Conservation (phyloP, 2,888 invertebrate species). For the Polyploca ridens region DNA sequence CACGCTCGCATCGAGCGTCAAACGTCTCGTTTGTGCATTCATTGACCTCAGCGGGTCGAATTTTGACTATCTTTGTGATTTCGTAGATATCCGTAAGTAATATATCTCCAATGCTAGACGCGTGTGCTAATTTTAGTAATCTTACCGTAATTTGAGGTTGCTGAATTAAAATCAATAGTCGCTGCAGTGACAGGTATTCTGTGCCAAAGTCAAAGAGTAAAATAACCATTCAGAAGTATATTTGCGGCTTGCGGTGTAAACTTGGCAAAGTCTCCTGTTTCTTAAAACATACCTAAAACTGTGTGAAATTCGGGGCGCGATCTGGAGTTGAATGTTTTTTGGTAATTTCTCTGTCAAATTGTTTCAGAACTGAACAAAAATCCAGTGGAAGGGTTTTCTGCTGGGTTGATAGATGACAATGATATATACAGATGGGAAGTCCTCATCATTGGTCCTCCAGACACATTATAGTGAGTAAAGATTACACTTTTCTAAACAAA, state of each 20-base stretch:
- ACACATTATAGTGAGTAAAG: constrained; percentile 97
- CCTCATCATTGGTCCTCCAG: constrained; percentile 99
- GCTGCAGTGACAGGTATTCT: constrained; percentile 66
- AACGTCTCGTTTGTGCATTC: constrained; percentile 72
- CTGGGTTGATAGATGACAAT: constrained; percentile 99
- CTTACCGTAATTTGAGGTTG: constrained; percentile 28
- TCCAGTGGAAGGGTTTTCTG: constrained; percentile 99
- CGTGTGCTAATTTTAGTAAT: constrained; percentile 31
- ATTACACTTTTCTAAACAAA: constrained; percentile 11
- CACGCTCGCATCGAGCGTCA: constrained; percentile 60
- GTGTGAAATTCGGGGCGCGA: neutral
- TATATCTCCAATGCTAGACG: constrained; percentile 24
- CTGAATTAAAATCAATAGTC: constrained; percentile 76
- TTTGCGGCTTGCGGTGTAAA: constrained; percentile 57
- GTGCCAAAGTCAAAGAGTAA: constrained; percentile 59
- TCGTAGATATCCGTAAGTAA: constrained; percentile 31
- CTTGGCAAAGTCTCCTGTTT: constrained; percentile 57
- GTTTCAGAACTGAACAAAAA: constrained; percentile 98
- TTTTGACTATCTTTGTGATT: constrained; percentile 67
- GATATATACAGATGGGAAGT: constrained; percentile 99
- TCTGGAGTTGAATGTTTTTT: neutral
- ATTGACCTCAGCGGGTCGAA: constrained; percentile 82
- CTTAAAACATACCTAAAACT: constrained; percentile 29
- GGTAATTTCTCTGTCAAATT: constrained; percentile 17
- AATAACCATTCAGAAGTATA: constrained; percentile 52